phyloP scores from a whole-genome alignment of 2,113 vertebrate species.

The Lepisosteus oculatus region DNA sequence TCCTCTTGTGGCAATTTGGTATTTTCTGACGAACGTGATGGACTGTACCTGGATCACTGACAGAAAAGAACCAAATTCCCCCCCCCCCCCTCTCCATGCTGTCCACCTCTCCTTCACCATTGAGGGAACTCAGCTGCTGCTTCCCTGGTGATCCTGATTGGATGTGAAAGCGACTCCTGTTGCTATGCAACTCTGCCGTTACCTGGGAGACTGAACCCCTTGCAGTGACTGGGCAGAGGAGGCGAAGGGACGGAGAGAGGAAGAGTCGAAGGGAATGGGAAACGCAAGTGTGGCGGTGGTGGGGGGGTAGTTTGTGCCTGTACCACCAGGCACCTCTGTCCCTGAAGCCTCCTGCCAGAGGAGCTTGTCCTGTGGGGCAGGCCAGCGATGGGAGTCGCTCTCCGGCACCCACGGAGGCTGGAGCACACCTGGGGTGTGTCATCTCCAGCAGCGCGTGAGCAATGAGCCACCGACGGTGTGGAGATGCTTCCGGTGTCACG shows the following conservation, averaged over 20 bases:
- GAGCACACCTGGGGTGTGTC: background rate
- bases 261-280: background rate
- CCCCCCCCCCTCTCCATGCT: background rate
- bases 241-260: background rate
- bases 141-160: conserved; percentile 8
- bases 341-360: background rate
- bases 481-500: no score
- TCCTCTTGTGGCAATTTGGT: no score
- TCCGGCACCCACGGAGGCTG: background rate
- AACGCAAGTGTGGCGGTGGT: background rate
- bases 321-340: background rate
- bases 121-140: background rate
- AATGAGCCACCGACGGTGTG: background rate
- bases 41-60: background rate
- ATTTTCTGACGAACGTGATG: background rate
- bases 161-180: conserved; percentile 8
- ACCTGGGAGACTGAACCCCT: conserved; percentile 22
- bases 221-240: background rate
- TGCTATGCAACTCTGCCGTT: conserved; percentile 22
- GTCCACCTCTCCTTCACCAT: background rate
- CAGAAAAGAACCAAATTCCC: background rate
- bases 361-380: background rate
- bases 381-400: background rate
- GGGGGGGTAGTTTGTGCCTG: background rate
- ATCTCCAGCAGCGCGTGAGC: background rate